Evolutionary conservation across 64 coral and sea anemone genomes (phyloP).

Genomic region (Dendrophyllia cribrosa): DNA sequence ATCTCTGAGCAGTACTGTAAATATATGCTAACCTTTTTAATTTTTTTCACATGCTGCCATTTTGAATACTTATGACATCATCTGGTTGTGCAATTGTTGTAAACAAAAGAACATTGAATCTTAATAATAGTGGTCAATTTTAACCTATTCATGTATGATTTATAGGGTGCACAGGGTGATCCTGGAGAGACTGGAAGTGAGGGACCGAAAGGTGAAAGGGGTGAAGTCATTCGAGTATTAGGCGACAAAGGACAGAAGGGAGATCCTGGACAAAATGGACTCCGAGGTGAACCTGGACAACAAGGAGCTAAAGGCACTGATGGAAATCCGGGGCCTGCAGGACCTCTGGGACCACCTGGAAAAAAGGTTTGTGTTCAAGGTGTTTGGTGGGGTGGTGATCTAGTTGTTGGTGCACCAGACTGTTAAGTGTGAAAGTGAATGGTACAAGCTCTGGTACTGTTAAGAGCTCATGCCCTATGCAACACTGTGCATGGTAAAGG

Average conservation of each 20-base stretch:
- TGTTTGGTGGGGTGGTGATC: not conserved
- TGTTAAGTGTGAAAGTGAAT: too few relatives aligned
- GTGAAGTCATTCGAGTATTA: slow-evolving; percentile 26
- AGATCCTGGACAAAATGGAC: slow-evolving; percentile 33
- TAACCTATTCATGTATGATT: not conserved
- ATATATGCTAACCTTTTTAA: too few relatives aligned
- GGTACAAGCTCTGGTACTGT: too few relatives aligned
- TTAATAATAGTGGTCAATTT: too few relatives aligned
- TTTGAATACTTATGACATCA: too few relatives aligned
- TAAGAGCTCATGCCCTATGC: too few relatives aligned
- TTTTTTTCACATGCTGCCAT: too few relatives aligned
- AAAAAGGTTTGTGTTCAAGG: slow-evolving; percentile 43
- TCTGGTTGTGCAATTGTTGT: too few relatives aligned
- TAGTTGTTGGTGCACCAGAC: too few relatives aligned
- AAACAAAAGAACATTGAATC: too few relatives aligned
- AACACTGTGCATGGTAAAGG: not conserved
- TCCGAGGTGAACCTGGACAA: slow-evolving; percentile 42
- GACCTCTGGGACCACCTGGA: slow-evolving; percentile 33
- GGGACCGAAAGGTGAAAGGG: slow-evolving; percentile 84
- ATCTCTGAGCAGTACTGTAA: too few relatives aligned
- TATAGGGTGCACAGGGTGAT: slow-evolving; percentile 44
- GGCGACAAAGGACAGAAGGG: slow-evolving; percentile 74
- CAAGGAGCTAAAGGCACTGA: slow-evolving; percentile 21
- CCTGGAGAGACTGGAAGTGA: slow-evolving; percentile 46
- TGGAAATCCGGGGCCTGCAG: slow-evolving; percentile 4